Evolutionary conservation across 1,140 invertebrate species (phyloP), one percentile per base, ranked within the genome.

Genomic region (Drosophila pachea): DNA sequence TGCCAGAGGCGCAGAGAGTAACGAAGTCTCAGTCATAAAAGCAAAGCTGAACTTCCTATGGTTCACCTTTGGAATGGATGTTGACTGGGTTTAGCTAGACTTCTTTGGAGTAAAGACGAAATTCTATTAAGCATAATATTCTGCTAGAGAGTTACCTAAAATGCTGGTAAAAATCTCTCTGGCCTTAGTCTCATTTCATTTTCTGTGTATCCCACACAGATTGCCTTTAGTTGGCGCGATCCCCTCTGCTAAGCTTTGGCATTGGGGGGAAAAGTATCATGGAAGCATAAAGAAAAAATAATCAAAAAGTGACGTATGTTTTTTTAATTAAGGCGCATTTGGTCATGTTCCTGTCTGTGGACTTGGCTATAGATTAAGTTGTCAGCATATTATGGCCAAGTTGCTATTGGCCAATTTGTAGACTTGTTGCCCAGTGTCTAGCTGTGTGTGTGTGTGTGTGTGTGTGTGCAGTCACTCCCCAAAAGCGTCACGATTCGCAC

Each of bases 281-380:
- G 67, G 54, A 67, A 50, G 42, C 68, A 53, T 45, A 38, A 38
- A 38, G 5, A 31, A 14, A 14, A 42, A 56, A 14, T 14, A 43
- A 70, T 70, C 48, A 61, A 78, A 82, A 73, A 71, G 73, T 83
- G 76, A 74, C 81, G 76, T 76, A 86, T 83, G 75, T 67, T 69
- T 79, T 78, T 84, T 76, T 83, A 83, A 84, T 83, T 83, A 84
- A 50, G 68, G 63, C 68, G 50, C 59, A 52, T 62, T 76, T 73
- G 70, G 60, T 78, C 73, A 83, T 84, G 79, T 78, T 83, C 71
- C 77, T 78, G 74, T 72, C 78, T 68, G 59, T 59, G 45, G 55
- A 68, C 47, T 61, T 63, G 64, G 40, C 69, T 48, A 60, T 55
- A 73, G 68, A 84, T 84, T 84, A 84, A 84, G 79, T 66, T 84